These are phyloP conservation scores for Platysternon megacephalum DNA, from an alignment of 2,113 vertebrate species.

Conservation along the genomic window DNA sequence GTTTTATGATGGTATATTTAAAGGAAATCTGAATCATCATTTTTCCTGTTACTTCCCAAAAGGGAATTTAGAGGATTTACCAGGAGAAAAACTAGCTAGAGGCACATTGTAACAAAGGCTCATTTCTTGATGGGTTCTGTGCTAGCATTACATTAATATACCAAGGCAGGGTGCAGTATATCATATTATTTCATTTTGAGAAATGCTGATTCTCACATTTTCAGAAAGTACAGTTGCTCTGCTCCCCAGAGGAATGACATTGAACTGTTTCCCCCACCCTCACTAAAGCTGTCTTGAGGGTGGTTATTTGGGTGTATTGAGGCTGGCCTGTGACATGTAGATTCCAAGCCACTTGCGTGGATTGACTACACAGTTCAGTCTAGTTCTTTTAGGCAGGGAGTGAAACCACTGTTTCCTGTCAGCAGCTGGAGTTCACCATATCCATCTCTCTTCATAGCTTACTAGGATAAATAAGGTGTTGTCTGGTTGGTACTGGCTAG, in stretches of 20 bases:
- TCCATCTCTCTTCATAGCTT: not conserved
- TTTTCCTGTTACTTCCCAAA: not conserved
- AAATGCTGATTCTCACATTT: not conserved
- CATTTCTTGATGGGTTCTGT: not conserved
- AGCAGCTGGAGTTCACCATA: not conserved
- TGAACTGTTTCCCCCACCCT: not conserved
- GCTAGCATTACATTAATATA: not conserved
- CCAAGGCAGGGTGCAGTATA: rapidly evolving
- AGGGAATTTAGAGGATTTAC: not conserved
- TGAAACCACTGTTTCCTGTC: not conserved
- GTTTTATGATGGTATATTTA: constrained; percentile 24
- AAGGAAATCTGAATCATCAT: not conserved
- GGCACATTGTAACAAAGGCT: not conserved
- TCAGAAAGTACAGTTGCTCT: not conserved
- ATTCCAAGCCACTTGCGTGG: not conserved
- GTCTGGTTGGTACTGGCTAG: not conserved
- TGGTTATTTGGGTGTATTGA: not conserved
- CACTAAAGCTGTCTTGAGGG: constrained; percentile 2
- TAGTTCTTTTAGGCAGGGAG: not conserved
- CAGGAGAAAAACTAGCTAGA: not conserved
- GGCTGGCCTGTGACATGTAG: not conserved
- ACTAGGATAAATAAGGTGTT: not conserved
- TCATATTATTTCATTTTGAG: rapidly evolving
- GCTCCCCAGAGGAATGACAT: not conserved
- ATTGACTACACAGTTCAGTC: not conserved